Conservation (phyloP, 2,113 vertebrate species). For the Probosciger aterrimus region DNA sequence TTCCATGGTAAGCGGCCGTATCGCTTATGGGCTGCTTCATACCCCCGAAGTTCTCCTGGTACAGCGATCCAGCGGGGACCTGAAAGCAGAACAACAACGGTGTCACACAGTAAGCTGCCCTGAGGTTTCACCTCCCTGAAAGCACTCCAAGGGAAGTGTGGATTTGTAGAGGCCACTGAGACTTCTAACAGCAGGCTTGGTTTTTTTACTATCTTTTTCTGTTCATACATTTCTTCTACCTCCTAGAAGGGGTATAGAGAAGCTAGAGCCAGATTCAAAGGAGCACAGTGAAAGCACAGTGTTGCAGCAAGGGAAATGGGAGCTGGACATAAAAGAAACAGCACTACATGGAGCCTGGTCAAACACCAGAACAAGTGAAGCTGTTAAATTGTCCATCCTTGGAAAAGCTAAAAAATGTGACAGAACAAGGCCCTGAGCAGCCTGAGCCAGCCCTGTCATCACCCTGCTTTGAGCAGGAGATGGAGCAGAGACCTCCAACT, state of each 20-base stretch:
- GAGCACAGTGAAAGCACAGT: neutral
- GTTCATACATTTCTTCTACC: neutral
- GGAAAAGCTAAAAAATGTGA: neutral
- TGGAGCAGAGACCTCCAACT: neutral
- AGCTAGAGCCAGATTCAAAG: neutral
- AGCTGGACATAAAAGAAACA: neutral
- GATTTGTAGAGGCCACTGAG: neutral
- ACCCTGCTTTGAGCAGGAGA: neutral
- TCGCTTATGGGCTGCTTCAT: slow-evolving; percentile 45
- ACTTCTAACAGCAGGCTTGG: neutral
- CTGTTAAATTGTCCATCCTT: neutral
- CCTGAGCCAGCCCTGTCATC: neutral
- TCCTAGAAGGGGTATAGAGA: neutral
- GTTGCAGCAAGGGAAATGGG: neutral
- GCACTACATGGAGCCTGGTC: neutral
- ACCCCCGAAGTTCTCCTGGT: slow-evolving; percentile 38
- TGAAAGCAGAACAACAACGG: neutral
- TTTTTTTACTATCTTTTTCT: neutral
- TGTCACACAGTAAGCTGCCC: neutral
- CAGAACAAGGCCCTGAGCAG: neutral
- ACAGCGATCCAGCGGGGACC: slow-evolving; percentile 7
- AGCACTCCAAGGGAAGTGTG: fast-evolving
- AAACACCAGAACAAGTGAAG: neutral
- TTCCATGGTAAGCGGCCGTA: slow-evolving; percentile 37
- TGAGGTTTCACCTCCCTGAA: neutral